Evolutionary conservation across 2,113 vertebrate genomes (phyloP).

Genomic region (Progne subis): DNA sequence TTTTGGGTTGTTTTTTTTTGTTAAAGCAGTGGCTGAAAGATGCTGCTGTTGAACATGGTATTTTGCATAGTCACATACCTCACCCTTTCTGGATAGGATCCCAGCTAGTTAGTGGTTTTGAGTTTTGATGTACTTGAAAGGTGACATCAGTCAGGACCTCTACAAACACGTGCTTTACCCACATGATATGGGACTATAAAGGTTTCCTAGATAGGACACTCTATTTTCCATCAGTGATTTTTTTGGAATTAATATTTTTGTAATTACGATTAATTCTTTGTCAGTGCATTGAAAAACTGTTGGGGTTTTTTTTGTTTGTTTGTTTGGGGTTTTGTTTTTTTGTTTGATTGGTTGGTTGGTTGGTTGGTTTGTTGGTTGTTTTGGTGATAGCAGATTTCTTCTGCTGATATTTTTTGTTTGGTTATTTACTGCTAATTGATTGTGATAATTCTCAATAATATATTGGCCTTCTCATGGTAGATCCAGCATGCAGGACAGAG

Average conservation of each 20-base stretch:
- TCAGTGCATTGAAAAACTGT: neutral
- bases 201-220: neutral
- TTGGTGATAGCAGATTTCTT: neutral
- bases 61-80: neutral
- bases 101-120: neutral
- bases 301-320: neutral
- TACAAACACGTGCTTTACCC: neutral
- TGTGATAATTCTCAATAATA: neutral
- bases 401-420: neutral
- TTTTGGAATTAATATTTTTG: neutral
- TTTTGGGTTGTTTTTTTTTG: neutral
- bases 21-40: neutral
- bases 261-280: fast-evolving
- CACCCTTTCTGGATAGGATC: neutral
- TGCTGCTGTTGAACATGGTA: neutral
- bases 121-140: neutral
- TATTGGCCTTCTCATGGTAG: neutral
- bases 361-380: neutral
- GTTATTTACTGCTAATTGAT: neutral
- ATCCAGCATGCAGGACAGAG: neutral
- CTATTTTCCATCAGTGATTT: neutral
- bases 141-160: neutral
- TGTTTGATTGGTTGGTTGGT: too few species aligned
- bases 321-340: too few species aligned
- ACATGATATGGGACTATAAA: neutral